Evolutionary conservation across 2,888 invertebrate species (phyloP).

Genomic region (Agrilus mali): DNA sequence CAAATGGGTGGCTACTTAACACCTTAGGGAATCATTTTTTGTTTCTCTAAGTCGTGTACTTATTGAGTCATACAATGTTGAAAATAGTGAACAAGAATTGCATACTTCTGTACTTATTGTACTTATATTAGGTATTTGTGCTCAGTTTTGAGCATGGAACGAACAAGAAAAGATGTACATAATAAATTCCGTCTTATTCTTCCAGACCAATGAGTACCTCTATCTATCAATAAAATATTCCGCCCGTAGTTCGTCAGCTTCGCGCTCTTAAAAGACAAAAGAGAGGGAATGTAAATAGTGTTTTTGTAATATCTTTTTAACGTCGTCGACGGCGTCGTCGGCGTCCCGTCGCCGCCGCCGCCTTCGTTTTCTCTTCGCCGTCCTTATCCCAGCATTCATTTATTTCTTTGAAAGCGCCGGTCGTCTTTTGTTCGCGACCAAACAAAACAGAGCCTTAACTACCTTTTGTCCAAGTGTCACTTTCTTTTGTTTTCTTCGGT

Average conservation of each 20-base stretch:
- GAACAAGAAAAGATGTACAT: no score
- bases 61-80: no score
- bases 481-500: slow-evolving; percentile 32
- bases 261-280: slow-evolving; percentile 27
- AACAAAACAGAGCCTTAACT: slow-evolving; percentile 37
- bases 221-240: slow-evolving; percentile 14
- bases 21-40: no score
- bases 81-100: no score
- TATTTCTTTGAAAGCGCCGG: slow-evolving; percentile 32
- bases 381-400: slow-evolving; percentile 33
- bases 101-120: no score
- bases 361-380: slow-evolving; percentile 7
- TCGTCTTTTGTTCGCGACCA: slow-evolving; percentile 31
- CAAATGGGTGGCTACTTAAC: no score
- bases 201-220: not conserved
- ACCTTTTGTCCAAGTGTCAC: slow-evolving; percentile 38
- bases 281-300: slow-evolving; percentile 36
- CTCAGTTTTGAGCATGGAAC: no score
- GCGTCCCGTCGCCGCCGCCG: not conserved
- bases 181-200: not conserved
- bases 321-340: slow-evolving; percentile 12
- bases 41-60: no score
- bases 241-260: slow-evolving; percentile 11
- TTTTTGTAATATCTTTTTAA: slow-evolving; percentile 39
- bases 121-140: no score